These are phyloP conservation scores for Pyrocephalus nanus DNA, from an alignment of 2,797 vertebrate species.

Conservation along the genomic window DNA sequence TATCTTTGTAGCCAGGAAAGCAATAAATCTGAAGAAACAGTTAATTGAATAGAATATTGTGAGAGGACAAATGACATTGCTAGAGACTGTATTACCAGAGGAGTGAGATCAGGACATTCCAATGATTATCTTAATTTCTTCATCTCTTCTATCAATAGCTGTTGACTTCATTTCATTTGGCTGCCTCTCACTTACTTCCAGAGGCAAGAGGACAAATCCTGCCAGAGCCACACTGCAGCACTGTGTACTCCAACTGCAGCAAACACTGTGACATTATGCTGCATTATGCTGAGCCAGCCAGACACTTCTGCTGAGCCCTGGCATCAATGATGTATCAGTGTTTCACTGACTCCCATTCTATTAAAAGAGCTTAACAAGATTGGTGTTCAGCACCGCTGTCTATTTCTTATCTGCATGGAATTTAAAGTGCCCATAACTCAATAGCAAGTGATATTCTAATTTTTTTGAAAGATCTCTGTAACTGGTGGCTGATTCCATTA, in stretches of 20 bases:
- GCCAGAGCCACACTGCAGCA: background rate
- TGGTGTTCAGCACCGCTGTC: background rate
- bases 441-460: background rate
- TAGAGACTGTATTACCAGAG: background rate
- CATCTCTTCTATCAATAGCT: constrained; percentile 15
- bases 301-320: background rate
- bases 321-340: background rate
- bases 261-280: background rate
- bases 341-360: background rate
- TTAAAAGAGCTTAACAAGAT: background rate
- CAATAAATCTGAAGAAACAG: background rate
- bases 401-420: background rate
- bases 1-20: background rate
- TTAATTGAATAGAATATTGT: background rate
- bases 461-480: background rate
- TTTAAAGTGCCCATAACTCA: background rate
- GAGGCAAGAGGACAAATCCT: background rate
- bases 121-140: constrained; percentile 18
- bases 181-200: background rate
- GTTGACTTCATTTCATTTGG: constrained; percentile 10
- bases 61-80: background rate
- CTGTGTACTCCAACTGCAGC: background rate
- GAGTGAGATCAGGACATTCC: constrained; percentile 1
- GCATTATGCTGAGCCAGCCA: background rate
- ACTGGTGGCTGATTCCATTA: constrained; percentile 28